Conservation (phyloP, 2,797 vertebrate genomes). For the Hephaestus fuliginosus region DNA sequence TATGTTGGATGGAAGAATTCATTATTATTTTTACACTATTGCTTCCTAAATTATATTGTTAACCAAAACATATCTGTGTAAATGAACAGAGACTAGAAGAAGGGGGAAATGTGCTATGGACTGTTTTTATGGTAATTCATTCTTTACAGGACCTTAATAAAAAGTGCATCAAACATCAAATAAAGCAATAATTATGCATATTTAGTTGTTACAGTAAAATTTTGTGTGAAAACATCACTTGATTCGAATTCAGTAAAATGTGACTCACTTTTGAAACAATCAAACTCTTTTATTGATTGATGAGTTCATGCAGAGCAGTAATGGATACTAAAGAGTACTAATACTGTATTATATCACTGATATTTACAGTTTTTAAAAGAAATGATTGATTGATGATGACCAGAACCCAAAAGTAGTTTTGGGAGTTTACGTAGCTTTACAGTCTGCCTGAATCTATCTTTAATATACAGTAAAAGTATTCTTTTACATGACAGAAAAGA, state of each 20-base stretch:
- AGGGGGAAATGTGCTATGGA: neutral
- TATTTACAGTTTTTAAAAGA: neutral
- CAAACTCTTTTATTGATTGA: slow-evolving; percentile 1
- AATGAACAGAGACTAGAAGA: neutral
- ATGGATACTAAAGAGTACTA: neutral
- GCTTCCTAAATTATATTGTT: neutral
- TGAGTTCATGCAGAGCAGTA: neutral
- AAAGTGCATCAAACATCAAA: slow-evolving; percentile 14
- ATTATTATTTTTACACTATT: neutral
- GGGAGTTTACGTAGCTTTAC: neutral
- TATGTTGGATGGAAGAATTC: neutral
- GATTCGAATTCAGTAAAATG: neutral
- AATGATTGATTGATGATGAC: neutral
- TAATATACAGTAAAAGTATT: slow-evolving; percentile 22
- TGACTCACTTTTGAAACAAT: slow-evolving; percentile 20
- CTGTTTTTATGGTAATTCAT: neutral
- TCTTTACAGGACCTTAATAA: neutral
- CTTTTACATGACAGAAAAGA: slow-evolving; percentile 33
- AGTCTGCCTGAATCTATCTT: slow-evolving; percentile 17
- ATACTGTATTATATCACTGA: neutral
- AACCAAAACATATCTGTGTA: slow-evolving; percentile 1
- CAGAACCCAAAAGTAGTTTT: neutral
- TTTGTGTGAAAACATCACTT: neutral
- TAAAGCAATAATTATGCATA: slow-evolving; percentile 31
- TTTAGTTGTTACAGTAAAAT: neutral